phyloP scores from a whole-genome alignment of 1,140 invertebrate genomes.

The Centruroides vittatus region DNA sequence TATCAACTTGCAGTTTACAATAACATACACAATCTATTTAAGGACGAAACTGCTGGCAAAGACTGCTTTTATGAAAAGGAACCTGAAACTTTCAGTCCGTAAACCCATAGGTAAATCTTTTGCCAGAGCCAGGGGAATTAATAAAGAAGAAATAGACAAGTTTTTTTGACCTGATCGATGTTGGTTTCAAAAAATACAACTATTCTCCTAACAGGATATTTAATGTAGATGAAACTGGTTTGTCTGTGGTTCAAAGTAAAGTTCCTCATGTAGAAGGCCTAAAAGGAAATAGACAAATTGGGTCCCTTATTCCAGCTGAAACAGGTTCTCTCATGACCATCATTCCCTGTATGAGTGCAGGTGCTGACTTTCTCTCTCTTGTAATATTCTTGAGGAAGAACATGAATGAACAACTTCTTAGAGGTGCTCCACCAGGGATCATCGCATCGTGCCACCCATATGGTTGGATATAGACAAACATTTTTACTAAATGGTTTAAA shows the following conservation, averaged over 20 bases:
- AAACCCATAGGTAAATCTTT: not conserved
- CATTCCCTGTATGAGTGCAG: conserved; percentile 2
- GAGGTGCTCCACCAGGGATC: not conserved
- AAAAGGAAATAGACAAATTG: not conserved
- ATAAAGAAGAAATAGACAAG: not conserved
- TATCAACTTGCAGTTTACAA: conserved; percentile 5
- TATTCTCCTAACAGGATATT: conserved; percentile 3
- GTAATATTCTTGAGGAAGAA: no score
- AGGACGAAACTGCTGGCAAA: not conserved
- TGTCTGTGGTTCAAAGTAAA: not conserved
- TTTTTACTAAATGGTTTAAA: not conserved
- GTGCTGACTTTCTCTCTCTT: not conserved
- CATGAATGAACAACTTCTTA: not conserved
- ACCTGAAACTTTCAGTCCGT: not conserved
- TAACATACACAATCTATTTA: conserved; percentile 1
- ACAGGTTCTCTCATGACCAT: not conserved
- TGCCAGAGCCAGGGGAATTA: not conserved
- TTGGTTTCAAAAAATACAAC: not conserved
- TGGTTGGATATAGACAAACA: conserved; percentile 1
- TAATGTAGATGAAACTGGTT: conserved; percentile 2
- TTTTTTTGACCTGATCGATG: conserved; percentile 1
- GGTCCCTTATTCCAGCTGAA: not conserved
- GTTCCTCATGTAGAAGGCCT: not conserved
- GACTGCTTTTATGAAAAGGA: not conserved
- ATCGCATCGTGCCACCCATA: not conserved